phyloP scores from a whole-genome alignment of 2,113 vertebrate genomes.

The Anoura caudifer region DNA sequence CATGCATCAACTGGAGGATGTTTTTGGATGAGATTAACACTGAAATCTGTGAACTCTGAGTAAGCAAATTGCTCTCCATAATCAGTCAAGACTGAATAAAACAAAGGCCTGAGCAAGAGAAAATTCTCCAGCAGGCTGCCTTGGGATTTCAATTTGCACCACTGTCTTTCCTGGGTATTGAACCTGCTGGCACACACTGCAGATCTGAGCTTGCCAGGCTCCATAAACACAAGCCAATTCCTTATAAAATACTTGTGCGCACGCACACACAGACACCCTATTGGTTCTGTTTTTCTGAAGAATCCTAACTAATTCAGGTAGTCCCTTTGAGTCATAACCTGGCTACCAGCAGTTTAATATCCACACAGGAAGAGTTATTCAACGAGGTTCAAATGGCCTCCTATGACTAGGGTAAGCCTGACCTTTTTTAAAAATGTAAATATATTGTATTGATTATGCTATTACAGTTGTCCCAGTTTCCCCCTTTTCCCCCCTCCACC shows the following conservation, averaged over 20 bases:
- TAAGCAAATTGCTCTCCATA: not conserved
- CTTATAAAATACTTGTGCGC: not conserved
- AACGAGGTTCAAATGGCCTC: not conserved
- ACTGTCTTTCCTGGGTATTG: not conserved
- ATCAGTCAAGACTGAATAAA: not conserved
- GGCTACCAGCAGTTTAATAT: not conserved
- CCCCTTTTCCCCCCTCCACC: no score
- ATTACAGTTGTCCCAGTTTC: no score
- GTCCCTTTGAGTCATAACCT: not conserved
- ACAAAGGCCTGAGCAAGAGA: not conserved
- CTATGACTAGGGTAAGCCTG: not conserved
- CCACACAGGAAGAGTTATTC: not conserved
- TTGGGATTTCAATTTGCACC: not conserved
- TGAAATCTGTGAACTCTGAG: not conserved
- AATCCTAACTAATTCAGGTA: not conserved
- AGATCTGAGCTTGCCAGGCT: not conserved
- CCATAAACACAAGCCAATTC: not conserved
- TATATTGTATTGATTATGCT: no score
- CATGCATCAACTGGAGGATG: not conserved
- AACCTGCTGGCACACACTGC: not conserved
- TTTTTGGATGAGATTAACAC: not conserved
- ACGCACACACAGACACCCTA: not conserved
- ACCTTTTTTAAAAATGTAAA: not conserved
- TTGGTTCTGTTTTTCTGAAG: not conserved
- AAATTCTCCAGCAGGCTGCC: not conserved